phyloP scores from a whole-genome alignment of 1,140 invertebrate genomes.

The Antheraea pernyi region DNA sequence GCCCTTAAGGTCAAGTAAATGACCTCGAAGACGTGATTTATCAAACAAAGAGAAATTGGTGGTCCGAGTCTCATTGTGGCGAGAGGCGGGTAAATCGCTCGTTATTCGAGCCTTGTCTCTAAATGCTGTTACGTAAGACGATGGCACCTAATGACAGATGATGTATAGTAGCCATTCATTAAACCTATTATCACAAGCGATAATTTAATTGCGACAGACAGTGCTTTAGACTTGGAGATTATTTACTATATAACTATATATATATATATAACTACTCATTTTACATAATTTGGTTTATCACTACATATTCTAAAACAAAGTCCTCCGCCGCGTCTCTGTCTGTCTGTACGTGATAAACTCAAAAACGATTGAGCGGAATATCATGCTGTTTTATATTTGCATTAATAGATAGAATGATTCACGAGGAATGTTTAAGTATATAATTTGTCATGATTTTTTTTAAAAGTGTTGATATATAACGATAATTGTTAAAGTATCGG shows the following conservation, averaged over 20 bases:
- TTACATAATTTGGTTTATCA: no score
- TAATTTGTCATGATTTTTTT: no score
- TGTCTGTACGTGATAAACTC: no score
- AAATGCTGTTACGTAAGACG: neutral
- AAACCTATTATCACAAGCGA: neutral
- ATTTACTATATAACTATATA: no score
- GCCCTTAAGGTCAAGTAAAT: neutral
- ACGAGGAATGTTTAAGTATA: no score
- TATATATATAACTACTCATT: neutral
- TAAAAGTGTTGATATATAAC: no score
- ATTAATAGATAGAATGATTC: no score
- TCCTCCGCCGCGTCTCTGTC: no score
- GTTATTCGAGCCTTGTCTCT: neutral
- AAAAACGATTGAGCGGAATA: no score
- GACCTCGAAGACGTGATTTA: slow-evolving; percentile 4
- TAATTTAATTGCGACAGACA: neutral
- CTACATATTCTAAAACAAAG: no score
- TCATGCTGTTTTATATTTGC: no score
- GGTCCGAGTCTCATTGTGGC: neutral
- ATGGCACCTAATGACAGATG: neutral
- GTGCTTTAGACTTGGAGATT: neutral
- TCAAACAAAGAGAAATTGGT: slow-evolving; percentile 11
- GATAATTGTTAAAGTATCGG: no score
- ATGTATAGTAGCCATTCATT: neutral
- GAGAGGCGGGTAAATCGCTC: neutral